Evolutionary conservation across 2,888 invertebrate genomes (phyloP).

Genomic region (Embidobia sp.): DNA sequence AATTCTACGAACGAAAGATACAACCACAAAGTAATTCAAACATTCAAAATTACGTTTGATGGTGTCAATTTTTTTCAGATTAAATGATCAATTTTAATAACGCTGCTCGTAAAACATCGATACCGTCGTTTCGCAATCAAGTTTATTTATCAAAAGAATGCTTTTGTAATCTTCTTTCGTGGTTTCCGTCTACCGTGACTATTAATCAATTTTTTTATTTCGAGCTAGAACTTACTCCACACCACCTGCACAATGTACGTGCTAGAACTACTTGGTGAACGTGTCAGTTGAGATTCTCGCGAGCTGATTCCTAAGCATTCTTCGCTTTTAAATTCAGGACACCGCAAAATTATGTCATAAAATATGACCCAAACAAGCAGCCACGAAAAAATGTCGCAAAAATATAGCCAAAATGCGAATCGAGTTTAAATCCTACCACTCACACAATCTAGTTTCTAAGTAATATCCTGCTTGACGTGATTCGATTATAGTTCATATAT

Average conservation of each 20-base stretch:
- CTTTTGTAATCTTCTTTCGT: constrained; percentile 1
- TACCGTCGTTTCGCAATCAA: background rate
- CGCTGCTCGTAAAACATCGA: background rate
- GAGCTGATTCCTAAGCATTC: constrained; percentile 40
- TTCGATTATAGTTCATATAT: background rate
- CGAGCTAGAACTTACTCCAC: constrained; percentile 30
- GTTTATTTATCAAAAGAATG: constrained; percentile 3
- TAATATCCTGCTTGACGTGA: background rate
- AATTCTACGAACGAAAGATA: background rate
- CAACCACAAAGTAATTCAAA: too few relatives aligned
- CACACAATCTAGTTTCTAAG: background rate
- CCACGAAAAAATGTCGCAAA: constrained; percentile 3
- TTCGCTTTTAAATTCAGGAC: constrained; percentile 41
- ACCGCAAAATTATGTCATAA: constrained; percentile 31
- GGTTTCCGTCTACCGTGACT: constrained; percentile 22
- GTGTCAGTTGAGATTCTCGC: constrained; percentile 33
- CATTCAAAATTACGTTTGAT: too few relatives aligned
- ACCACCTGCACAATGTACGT: constrained; percentile 41
- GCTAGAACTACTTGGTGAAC: constrained; percentile 38
- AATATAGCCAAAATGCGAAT: constrained; percentile 26
- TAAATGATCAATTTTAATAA: too few relatives aligned
- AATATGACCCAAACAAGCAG: constrained; percentile 27
- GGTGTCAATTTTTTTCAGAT: too few relatives aligned
- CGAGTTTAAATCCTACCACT: background rate
- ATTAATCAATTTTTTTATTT: constrained; percentile 48